Conservation (phyloP, 2,888 invertebrate species). For the Drosophila niveifrons region DNA sequence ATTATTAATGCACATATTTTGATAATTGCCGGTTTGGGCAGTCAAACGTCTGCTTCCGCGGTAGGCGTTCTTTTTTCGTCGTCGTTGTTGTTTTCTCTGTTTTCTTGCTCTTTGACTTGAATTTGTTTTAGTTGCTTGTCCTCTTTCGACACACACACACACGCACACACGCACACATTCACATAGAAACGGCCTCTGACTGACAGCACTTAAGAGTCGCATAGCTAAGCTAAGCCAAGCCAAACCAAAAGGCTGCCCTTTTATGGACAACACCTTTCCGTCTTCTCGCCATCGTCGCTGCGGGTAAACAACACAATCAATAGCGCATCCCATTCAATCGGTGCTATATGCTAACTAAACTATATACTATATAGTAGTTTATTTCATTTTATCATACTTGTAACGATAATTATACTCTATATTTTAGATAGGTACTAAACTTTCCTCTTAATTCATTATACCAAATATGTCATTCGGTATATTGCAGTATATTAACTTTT, state of each 20-base stretch:
- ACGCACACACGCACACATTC: constrained; percentile 13
- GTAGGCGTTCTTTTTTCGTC: constrained; percentile 74
- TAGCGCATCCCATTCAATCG: constrained; percentile 21
- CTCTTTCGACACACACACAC: constrained; percentile 41
- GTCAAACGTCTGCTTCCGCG: constrained; percentile 78
- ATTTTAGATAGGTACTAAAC: too few relatives aligned
- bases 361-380: background rate
- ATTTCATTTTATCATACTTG: too few relatives aligned
- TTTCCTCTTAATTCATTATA: too few relatives aligned
- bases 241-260: constrained; percentile 38
- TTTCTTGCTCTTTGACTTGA: constrained; percentile 63
- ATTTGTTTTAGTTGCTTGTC: constrained; percentile 73
- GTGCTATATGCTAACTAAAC: constrained; percentile 29
- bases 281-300: constrained; percentile 6
- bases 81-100: constrained; percentile 33
- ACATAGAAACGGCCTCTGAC: constrained; percentile 23
- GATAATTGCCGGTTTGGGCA: constrained; percentile 82
- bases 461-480: too few relatives aligned
- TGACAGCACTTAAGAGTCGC: constrained; percentile 49
- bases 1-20: constrained; percentile 83
- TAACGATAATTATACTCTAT: too few relatives aligned
- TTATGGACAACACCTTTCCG: constrained; percentile 45
- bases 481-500: too few relatives aligned
- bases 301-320: constrained; percentile 14
- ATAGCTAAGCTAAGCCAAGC: constrained; percentile 19